These are phyloP conservation scores for Halocaridina rubra DNA, from an alignment of 2,888 invertebrate genomes.

Conservation along the genomic window DNA sequence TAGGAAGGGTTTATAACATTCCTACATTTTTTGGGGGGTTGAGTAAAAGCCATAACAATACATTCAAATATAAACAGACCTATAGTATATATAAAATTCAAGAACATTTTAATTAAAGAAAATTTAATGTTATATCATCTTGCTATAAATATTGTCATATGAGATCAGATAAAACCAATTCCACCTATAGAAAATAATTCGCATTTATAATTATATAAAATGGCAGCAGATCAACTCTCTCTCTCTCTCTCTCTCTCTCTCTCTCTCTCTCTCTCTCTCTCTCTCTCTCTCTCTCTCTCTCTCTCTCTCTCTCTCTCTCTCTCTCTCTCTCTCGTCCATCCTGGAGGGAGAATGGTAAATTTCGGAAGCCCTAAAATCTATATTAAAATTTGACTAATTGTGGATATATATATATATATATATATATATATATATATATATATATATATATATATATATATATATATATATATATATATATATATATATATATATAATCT, in stretches of 20 bases:
- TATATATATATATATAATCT: too few species aligned
- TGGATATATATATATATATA: too few species aligned
- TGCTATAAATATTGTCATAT: not conserved
- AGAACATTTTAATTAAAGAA: not conserved
- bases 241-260: not conserved
- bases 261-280: not conserved
- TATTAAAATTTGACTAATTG: too few species aligned
- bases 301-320: slow-evolving; percentile 10
- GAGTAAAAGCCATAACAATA: not conserved
- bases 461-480: too few species aligned
- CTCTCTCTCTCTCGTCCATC: slow-evolving; percentile 10
- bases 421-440: too few species aligned
- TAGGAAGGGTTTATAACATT: not conserved
- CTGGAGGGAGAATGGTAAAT: too few species aligned
- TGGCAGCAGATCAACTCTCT: not conserved
- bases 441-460: too few species aligned
- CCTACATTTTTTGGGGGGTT: not conserved
- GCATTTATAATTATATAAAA: too few species aligned
- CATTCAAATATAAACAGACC: not conserved
- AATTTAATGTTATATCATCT: too few species aligned
- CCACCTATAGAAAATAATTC: too few species aligned
- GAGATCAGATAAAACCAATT: not conserved
- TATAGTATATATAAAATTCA: not conserved
- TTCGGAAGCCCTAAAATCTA: too few species aligned
- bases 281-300: not conserved